Conservation (phyloP, 2,113 vertebrate genomes). For the Pachypanchax playfairii region DNA sequence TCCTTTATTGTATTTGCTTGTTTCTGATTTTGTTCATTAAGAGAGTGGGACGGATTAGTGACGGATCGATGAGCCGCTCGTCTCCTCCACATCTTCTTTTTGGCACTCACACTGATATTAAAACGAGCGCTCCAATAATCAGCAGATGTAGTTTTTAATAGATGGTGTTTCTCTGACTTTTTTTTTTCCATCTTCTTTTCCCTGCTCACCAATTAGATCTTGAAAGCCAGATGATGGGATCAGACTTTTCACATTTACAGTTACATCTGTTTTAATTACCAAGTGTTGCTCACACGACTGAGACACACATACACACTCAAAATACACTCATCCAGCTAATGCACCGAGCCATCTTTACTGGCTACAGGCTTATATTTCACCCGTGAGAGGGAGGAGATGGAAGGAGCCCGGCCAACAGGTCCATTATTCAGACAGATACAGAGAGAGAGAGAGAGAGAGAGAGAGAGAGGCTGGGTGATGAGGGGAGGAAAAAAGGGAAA, state of each 20-base stretch:
- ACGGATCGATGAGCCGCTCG: conserved; percentile 33
- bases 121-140: not conserved
- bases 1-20: conserved; percentile 1
- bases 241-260: conserved; percentile 41
- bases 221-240: conserved; percentile 24
- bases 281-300: conserved; percentile 40
- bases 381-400: conserved; percentile 47
- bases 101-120: not conserved
- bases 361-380: conserved; percentile 73
- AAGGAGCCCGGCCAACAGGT: conserved; percentile 69
- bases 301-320: conserved; percentile 28
- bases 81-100: conserved; percentile 12
- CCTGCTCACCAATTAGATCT: conserved; percentile 30
- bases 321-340: conserved; percentile 69
- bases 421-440: conserved; percentile 63
- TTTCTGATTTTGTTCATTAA: conserved; percentile 22
- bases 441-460: conserved; percentile 40
- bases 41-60: conserved; percentile 36
- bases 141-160: conserved; percentile 16
- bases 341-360: conserved; percentile 57
- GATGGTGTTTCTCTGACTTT: not conserved
- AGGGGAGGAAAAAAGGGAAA: conserved; percentile 29
- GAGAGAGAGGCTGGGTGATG: conserved; percentile 37
- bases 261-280: conserved; percentile 61
- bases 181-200: conserved; percentile 15